A percentile compares a stretch with the other conserved stretches of the same genome.
phyloP scores from a whole-genome alignment of 2,113 vertebrate species.

The Xenopus laevis region DNA sequence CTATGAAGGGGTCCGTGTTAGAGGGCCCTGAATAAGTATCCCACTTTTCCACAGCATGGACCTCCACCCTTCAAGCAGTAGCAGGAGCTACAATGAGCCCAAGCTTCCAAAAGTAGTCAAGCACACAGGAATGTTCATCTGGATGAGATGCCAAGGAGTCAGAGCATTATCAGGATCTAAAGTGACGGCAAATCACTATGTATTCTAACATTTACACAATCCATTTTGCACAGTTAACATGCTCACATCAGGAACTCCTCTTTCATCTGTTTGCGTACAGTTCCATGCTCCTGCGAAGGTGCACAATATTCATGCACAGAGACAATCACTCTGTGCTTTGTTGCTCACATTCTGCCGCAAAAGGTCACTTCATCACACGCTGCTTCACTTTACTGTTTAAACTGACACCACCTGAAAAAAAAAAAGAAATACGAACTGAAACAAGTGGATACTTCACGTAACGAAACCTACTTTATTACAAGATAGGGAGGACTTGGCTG shows the following conservation, averaged over 20 bases:
- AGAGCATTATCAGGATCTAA: not conserved
- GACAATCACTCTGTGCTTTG: not conserved
- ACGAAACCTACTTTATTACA: not conserved
- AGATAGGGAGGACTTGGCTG: not conserved
- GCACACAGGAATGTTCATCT: not conserved
- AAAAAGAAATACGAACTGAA: not conserved
- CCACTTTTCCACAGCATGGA: constrained; percentile 30
- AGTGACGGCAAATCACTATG: not conserved
- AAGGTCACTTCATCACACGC: not conserved
- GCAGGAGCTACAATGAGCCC: not conserved
- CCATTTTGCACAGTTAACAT: not conserved
- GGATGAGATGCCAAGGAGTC: not conserved
- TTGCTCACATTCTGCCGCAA: not conserved
- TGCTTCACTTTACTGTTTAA: not conserved
- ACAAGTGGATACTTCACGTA: not conserved
- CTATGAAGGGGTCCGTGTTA: constrained; percentile 21
- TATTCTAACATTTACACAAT: not conserved
- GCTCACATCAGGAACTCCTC: too few relatives aligned
- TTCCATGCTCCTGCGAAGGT: not conserved
- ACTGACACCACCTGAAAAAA: not conserved
- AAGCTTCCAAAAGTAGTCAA: not conserved
- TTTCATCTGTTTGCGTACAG: not conserved
- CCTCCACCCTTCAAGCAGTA: constrained; percentile 7
- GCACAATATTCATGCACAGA: not conserved
- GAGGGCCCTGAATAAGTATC: constrained; percentile 3